Base-by-base conservation (phyloP, 2,888 invertebrate genomes). In the Temnothorax unifasciatus region DNA sequence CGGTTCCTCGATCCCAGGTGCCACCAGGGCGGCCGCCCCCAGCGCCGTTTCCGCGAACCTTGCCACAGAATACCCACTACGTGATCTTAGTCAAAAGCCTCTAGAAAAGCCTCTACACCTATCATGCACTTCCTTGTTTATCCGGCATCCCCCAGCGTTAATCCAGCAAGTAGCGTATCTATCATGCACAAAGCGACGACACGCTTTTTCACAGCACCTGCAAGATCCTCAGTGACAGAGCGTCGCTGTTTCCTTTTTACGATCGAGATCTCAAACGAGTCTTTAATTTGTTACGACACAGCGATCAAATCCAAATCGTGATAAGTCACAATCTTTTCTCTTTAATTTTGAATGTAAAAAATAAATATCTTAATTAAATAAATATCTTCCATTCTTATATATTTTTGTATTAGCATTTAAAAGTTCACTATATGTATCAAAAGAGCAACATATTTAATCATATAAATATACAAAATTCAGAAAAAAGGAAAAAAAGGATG, bases 21-120 rank as follows among this genome's bases (percentile, higher is more conserved):
- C 94, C 74, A 94, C 94, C 86, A 96, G 94, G 68, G 96, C 96
- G 83, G 95, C 95, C 38, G 96, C 96, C 82, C 96, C 96, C 87
- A 98, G 95, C 61, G 97, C 97, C 54, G 98, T 98, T 95, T 98
- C 98, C 59, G 97, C 97, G 92, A 98, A 96, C 91, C 97, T 96
- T 94, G 94, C 95, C 94, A 95, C 94, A 95, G 93, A 95, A 95
- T 94, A 95, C 92, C 93, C 94, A 94, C 95, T 95, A 94, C 94
- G 93, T 95, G 94, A 95, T 93, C 93, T 94, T 94, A 94, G 94
- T 94, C 91, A 93, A 93, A 93, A 94, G 92, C 89, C 85, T 89
- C 92, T 92, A 93, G 92, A 85, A 91, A 93, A 92, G 93, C 92
- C 89, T 93, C 92, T 93, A 93, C 93, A 91, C 91, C 89, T 92